Evolutionary conservation across 2,797 vertebrate species (phyloP).

Genomic region (Trematomus bernacchii): DNA sequence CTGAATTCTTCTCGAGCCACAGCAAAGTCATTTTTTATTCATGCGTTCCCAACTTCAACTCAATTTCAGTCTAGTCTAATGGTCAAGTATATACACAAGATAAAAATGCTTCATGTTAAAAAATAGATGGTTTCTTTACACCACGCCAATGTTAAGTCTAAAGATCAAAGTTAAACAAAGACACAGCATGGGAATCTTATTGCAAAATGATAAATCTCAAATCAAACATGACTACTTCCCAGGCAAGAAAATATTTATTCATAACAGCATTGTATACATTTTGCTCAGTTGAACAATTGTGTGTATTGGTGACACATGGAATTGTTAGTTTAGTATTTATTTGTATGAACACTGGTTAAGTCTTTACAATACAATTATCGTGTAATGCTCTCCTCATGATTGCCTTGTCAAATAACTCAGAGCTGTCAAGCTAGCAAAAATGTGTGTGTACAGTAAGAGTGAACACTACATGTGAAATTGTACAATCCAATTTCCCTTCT

Average conservation of each 20-base stretch:
- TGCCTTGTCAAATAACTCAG: no score
- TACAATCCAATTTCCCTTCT: no score
- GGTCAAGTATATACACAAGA: background rate
- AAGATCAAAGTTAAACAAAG: constrained; percentile 11
- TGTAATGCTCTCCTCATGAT: no score
- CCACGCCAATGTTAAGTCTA: background rate
- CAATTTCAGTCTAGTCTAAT: constrained; percentile 23
- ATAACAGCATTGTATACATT: no score
- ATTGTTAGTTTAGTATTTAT: no score
- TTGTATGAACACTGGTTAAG: no score
- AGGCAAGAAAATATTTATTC: background rate
- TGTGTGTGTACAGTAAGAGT: no score
- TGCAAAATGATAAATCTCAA: background rate
- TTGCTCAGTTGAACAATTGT: no score
- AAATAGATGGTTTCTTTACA: background rate
- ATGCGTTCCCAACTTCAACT: constrained; percentile 44
- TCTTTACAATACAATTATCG: no score
- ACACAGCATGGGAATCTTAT: background rate
- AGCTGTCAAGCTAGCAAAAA: no score
- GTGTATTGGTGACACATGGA: no score
- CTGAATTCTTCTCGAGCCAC: constrained; percentile 35
- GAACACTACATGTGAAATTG: no score
- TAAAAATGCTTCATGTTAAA: constrained; percentile 5
- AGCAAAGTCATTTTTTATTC: constrained; percentile 61
- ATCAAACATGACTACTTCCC: background rate